Conservation (phyloP, 2,113 vertebrate species). For the Hirundichthys speculiger region DNA sequence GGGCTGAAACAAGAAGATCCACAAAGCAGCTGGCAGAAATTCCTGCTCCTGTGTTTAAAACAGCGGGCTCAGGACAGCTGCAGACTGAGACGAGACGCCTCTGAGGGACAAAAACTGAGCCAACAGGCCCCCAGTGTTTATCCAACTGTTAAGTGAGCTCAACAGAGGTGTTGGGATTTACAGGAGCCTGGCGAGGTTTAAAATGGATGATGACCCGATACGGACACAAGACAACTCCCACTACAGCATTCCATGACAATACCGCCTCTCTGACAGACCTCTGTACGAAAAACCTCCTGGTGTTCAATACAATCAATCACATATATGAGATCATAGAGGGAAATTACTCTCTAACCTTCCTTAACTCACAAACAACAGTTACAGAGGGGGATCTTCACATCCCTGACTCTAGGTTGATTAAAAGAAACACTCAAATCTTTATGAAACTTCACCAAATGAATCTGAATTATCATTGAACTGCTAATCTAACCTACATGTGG, state of each 20-base stretch:
- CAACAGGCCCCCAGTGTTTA: constrained; percentile 24
- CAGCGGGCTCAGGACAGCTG: constrained; percentile 33
- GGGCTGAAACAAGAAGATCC: neutral
- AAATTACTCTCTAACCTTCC: no score
- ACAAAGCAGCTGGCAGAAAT: constrained; percentile 15
- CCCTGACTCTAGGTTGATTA: no score
- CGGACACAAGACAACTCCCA: neutral
- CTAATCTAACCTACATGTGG: no score
- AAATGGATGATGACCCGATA: constrained; percentile 23
- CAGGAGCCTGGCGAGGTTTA: constrained; percentile 21
- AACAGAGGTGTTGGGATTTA: neutral
- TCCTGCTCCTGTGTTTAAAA: constrained; percentile 6
- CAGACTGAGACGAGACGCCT: constrained; percentile 11
- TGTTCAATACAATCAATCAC: no score
- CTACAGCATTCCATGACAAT: neutral
- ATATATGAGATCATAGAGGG: no score
- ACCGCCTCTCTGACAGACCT: rapidly evolving
- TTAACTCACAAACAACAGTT: no score
- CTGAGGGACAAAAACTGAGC: constrained; percentile 8
- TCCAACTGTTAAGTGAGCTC: constrained; percentile 26
- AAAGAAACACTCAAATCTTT: no score
- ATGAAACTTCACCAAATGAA: no score
- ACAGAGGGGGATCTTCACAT: no score
- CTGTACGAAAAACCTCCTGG: no score
- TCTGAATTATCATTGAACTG: no score